phyloP scores from a whole-genome alignment of 2,888 invertebrate species.

The Calliopum simillimum region DNA sequence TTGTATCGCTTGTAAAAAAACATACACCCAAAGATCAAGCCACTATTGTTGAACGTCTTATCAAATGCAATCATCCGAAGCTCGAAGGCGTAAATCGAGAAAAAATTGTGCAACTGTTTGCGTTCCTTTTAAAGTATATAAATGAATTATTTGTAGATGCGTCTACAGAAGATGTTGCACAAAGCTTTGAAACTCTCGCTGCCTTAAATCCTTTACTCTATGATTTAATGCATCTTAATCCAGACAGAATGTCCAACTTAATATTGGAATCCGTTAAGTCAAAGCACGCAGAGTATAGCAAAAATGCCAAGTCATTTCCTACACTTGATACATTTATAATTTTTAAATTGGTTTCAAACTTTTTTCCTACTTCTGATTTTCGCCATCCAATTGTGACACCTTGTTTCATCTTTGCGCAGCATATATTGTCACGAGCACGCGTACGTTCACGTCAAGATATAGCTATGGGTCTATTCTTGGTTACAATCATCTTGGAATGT shows the following conservation, averaged over 20 bases:
- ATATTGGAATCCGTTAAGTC: slow-evolving; percentile 79
- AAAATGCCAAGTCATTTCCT: slow-evolving; percentile 73
- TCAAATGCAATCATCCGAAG: slow-evolving; percentile 89
- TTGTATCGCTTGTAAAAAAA: slow-evolving; percentile 73
- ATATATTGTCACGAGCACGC: slow-evolving; percentile 77
- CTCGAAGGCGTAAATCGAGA: slow-evolving; percentile 83
- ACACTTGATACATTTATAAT: slow-evolving; percentile 79
- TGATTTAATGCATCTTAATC: slow-evolving; percentile 79
- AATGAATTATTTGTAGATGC: slow-evolving; percentile 74
- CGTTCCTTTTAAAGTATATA: slow-evolving; percentile 81
- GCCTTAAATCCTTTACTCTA: slow-evolving; percentile 72
- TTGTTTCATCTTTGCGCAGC: slow-evolving; percentile 83
- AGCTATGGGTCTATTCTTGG: slow-evolving; percentile 81
- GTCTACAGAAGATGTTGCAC: slow-evolving; percentile 65
- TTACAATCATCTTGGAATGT: slow-evolving; percentile 82
- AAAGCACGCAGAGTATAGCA: slow-evolving; percentile 76
- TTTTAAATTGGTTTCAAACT: slow-evolving; percentile 80
- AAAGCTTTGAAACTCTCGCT: slow-evolving; percentile 73
- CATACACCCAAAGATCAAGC: slow-evolving; percentile 76
- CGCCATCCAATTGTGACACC: slow-evolving; percentile 91
- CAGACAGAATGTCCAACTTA: slow-evolving; percentile 75
- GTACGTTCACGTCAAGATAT: slow-evolving; percentile 77
- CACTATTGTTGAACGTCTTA: slow-evolving; percentile 81
- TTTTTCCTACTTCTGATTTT: slow-evolving; percentile 93
- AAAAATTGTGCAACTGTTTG: slow-evolving; percentile 79